These are phyloP conservation scores for Ctenochaetus hawaiiensis DNA, from an alignment of 2,797 vertebrate species.

Conservation along the genomic window DNA sequence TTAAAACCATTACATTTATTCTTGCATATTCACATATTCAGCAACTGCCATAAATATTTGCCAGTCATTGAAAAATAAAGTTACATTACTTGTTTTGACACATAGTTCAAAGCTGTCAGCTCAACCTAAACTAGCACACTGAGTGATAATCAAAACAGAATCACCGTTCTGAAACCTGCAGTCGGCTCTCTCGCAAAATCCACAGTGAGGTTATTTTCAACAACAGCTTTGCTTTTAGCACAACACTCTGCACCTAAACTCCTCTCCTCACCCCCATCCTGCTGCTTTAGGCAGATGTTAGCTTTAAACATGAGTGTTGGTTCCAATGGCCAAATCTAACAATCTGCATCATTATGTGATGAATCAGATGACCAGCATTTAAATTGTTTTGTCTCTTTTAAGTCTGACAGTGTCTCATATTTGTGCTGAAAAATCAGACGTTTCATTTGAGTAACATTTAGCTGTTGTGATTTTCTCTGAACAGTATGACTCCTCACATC, in stretches of 20 bases:
- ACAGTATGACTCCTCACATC: constrained; percentile 14
- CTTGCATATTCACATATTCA: constrained; percentile 59
- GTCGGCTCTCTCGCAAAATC: constrained; percentile 40
- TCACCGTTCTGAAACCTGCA: constrained; percentile 42
- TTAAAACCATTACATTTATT: constrained; percentile 58
- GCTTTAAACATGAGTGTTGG: constrained; percentile 19
- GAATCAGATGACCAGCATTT: constrained; percentile 6
- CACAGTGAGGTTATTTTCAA: constrained; percentile 36
- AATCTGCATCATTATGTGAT: constrained; percentile 17
- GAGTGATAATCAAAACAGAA: constrained; percentile 64
- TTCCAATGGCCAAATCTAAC: constrained; percentile 33
- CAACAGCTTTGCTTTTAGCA: constrained; percentile 43
- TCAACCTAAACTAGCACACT: constrained; percentile 48
- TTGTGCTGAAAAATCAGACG: background rate
- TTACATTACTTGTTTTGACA: constrained; percentile 54
- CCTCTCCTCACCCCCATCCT: background rate
- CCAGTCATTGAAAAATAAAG: constrained; percentile 22
- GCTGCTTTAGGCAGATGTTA: constrained; percentile 23
- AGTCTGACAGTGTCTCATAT: background rate
- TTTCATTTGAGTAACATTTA: constrained; percentile 12
- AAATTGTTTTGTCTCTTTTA: background rate
- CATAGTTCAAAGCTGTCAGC: constrained; percentile 58
- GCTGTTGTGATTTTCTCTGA: constrained; percentile 7
- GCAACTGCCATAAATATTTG: constrained; percentile 52
- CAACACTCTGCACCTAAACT: constrained; percentile 20